These are phyloP conservation scores for Embidobia sp. DNA, from an alignment of 2,888 invertebrate species.

Conservation along the genomic window DNA sequence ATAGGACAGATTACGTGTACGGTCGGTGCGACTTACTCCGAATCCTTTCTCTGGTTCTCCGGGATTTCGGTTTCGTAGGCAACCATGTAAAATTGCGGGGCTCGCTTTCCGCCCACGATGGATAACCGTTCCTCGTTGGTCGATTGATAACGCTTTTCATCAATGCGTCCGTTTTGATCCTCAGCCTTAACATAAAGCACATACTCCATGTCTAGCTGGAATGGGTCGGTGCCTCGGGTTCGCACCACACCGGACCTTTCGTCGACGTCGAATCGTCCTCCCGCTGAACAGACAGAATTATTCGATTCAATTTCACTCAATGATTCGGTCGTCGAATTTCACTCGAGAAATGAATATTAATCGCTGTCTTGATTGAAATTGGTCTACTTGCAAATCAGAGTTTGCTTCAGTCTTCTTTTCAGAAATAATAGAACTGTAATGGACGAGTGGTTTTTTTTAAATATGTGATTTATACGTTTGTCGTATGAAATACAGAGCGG, in stretches of 20 bases:
- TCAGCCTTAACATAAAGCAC: constrained; percentile 97
- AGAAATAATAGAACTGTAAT: no score
- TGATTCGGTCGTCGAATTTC: no score
- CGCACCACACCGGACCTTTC: constrained; percentile 96
- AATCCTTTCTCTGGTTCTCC: constrained; percentile 98
- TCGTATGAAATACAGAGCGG: no score
- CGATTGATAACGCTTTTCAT: constrained; percentile 93
- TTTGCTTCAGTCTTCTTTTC: no score
- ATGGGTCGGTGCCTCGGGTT: constrained; percentile 94
- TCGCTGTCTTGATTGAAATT: no score
- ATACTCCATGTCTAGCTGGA: constrained; percentile 97
- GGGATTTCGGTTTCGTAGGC: constrained; percentile 97
- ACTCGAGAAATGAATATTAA: no score
- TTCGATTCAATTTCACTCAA: constrained; percentile 35
- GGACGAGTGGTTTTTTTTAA: no score
- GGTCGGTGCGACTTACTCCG: constrained; percentile 94
- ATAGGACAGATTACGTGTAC: no score
- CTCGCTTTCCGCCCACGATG: constrained; percentile 98
- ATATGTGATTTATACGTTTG: no score
- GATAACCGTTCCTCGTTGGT: constrained; percentile 95
- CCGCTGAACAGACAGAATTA: constrained; percentile 79
- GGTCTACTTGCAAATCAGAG: no score
- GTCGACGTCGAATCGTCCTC: constrained; percentile 91
- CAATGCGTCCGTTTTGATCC: constrained; percentile 96
- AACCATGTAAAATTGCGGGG: constrained; percentile 98